Evolutionary conservation across 2,797 vertebrate species (phyloP), one percentile per base, ranked within the genome.

Genomic region (Sebastes iracundus): DNA sequence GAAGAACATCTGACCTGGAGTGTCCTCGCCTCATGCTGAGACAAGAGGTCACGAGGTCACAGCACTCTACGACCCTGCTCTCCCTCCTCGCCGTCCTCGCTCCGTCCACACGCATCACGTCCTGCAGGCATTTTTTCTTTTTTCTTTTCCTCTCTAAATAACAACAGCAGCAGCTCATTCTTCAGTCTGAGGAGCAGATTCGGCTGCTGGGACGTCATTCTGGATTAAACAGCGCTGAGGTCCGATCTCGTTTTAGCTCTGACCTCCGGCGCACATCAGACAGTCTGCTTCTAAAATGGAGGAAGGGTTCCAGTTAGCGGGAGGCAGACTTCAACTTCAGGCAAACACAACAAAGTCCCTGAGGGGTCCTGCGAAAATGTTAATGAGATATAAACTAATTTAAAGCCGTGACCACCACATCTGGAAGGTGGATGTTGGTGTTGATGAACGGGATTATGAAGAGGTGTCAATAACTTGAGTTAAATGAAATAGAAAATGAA

Each of bases 161-260:
- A 82, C 66, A 80, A 55, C 11, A 35, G 35, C 78, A 80, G 72
- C 75, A 65, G 82, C 81, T 82, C 75, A 69, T 85, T 88, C 74
- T 80, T 78, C 63, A 73, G 77, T 89, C 66, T 49, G 60, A 87
- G 71, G 35, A 88, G 79, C 78, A 77, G 42, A 83, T 82, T 86
- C 46, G 67, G 78, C 76, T 79, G 77, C 80, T 2, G 49, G 75
- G 65, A 87, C 52, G 88, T 93, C 88, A 87, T 79, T 74, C 81
- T 42, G 38, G 69, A 92, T 93, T 90, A 91, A 82, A 86, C 69
- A 60, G 55, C 52, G 61, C 59, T 28, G 84, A 38, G 73, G 70
- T 79, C 85, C 68, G 10, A 60, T 91, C 84, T 87, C 3, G 13
- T 84, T 90, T 90, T 88, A 90, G 86, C 82, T 90, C 87, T 53